Evolutionary conservation across 2,888 invertebrate genomes (phyloP).

Genomic region (Andrena chrysosceles): DNA sequence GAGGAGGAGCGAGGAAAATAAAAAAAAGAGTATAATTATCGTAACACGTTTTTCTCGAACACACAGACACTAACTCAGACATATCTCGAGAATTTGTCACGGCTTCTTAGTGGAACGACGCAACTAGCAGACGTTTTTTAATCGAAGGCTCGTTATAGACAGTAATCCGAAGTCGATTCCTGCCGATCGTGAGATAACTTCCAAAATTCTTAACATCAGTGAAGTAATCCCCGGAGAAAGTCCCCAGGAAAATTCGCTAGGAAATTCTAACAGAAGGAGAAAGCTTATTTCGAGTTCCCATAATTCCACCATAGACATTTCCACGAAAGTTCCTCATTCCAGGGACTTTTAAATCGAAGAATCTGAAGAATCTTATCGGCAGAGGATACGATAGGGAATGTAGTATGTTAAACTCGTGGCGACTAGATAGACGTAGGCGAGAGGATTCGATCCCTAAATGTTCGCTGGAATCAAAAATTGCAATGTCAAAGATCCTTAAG

Average conservation of each 20-base stretch:
- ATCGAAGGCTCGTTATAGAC: constrained; percentile 58
- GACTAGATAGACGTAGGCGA: constrained; percentile 42
- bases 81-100: constrained; percentile 80
- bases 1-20: constrained; percentile 15
- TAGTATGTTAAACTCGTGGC: constrained; percentile 30
- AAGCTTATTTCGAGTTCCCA: background rate
- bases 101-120: constrained; percentile 76
- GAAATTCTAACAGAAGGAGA: background rate
- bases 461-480: constrained; percentile 64
- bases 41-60: constrained; percentile 70
- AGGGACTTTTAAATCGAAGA: background rate
- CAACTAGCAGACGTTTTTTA: constrained; percentile 60
- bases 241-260: background rate
- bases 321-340: background rate
- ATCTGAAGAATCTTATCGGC: constrained; percentile 14
- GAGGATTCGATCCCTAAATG: constrained; percentile 50
- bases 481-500: constrained; percentile 42
- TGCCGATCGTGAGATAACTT: constrained; percentile 40
- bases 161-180: constrained; percentile 46
- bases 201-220: background rate
- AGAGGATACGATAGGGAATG: constrained; percentile 25
- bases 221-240: background rate
- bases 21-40: constrained; percentile 49
- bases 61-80: constrained; percentile 74
- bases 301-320: background rate